A percentile compares a stretch with the other conserved stretches of the same genome.
phyloP scores from a whole-genome alignment of 1,140 invertebrate species.

The Papilio aristodemus region DNA sequence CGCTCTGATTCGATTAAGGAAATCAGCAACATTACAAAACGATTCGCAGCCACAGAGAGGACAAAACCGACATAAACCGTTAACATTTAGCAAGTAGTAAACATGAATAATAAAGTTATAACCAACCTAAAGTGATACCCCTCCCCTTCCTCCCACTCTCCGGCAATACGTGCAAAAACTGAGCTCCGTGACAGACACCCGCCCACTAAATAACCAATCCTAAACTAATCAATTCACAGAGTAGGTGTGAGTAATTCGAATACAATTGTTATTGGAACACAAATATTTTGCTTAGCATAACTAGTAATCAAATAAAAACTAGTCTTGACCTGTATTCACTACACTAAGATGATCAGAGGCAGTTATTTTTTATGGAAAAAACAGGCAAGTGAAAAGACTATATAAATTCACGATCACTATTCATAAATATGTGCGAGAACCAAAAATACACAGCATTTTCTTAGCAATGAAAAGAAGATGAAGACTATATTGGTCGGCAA shows the following conservation, averaged over 20 bases:
- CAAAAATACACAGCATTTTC: too few relatives aligned
- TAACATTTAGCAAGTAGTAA: neutral
- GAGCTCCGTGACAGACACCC: slow-evolving; percentile 2
- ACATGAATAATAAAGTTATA: slow-evolving; percentile 8
- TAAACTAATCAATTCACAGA: slow-evolving; percentile 3
- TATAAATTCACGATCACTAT: too few relatives aligned
- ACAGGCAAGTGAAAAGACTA: too few relatives aligned
- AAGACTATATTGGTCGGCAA: too few relatives aligned
- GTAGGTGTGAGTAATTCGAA: slow-evolving; percentile 11
- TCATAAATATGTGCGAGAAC: too few relatives aligned
- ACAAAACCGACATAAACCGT: neutral
- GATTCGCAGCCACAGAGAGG: neutral
- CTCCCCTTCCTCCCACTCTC: too few relatives aligned
- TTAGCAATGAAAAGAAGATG: too few relatives aligned
- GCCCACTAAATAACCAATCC: slow-evolving; percentile 10
- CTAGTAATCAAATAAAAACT: slow-evolving; percentile 6
- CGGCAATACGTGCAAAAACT: slow-evolving; percentile 12
- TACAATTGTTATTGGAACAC: slow-evolving; percentile 1
- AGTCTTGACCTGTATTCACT: too few relatives aligned
- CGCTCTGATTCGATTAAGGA: neutral
- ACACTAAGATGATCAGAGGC: too few relatives aligned
- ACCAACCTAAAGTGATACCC: neutral
- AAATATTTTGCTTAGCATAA: neutral
- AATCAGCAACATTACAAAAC: neutral
- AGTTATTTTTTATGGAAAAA: too few relatives aligned